Conservation (phyloP, 2,888 invertebrate genomes). For the Temnothorax rugatulus region DNA sequence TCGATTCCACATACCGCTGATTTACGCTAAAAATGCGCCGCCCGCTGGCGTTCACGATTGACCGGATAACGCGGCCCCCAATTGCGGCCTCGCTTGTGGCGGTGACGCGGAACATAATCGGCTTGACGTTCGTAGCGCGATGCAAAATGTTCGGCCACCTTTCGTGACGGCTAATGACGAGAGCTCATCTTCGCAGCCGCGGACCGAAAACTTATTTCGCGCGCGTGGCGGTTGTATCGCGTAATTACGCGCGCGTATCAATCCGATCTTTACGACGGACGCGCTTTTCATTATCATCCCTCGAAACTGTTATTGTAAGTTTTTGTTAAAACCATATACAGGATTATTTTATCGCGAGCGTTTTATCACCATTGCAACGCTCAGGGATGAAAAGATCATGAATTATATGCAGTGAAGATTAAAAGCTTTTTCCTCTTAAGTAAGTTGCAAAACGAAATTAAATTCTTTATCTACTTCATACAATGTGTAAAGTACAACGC, state of each 20-base stretch:
- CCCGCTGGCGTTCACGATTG: constrained; percentile 75
- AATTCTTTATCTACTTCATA: background rate
- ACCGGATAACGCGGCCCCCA: constrained; percentile 79
- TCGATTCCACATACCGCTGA: constrained; percentile 63
- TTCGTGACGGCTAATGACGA: constrained; percentile 63
- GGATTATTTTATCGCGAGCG: background rate
- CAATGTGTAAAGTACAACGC: background rate
- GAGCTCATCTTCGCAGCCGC: constrained; percentile 44
- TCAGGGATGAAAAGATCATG: background rate
- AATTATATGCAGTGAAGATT: background rate
- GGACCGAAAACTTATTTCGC: constrained; percentile 36
- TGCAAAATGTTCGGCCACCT: constrained; percentile 53
- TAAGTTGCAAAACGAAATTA: background rate
- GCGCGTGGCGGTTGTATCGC: constrained; percentile 14
- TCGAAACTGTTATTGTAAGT: background rate
- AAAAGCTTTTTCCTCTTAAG: background rate
- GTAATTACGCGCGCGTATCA: constrained; percentile 19
- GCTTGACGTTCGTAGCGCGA: constrained; percentile 57
- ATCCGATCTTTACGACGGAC: constrained; percentile 11
- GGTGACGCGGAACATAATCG: constrained; percentile 72
- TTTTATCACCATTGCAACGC: background rate
- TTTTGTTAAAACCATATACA: background rate
- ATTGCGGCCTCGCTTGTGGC: constrained; percentile 75
- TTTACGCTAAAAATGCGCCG: constrained; percentile 77
- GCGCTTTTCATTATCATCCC: constrained; percentile 15